A percentile compares a stretch with the other conserved stretches of the same genome.
Conservation (phyloP, 2,888 invertebrate genomes). For the Metalampra italica region DNA sequence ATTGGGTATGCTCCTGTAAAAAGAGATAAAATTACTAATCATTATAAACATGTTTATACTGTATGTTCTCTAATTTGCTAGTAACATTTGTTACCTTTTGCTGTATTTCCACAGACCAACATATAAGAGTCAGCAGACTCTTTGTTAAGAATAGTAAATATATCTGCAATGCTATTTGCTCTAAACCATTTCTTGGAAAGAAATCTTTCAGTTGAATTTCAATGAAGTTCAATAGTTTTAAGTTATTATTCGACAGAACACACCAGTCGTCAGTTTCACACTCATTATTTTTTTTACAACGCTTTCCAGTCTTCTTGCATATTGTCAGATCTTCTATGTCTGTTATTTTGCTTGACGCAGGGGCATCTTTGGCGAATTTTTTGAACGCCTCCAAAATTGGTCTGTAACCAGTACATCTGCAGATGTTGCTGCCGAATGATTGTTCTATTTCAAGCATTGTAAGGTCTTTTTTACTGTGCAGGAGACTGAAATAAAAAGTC, state of each 20-base stretch:
- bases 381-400: slow-evolving; percentile 89
- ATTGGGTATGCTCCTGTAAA: slow-evolving; percentile 51
- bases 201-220: slow-evolving; percentile 40
- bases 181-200: slow-evolving; percentile 72
- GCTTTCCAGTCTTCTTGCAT: slow-evolving; percentile 25
- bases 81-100: slow-evolving; percentile 80
- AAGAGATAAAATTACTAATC: slow-evolving; percentile 20
- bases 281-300: slow-evolving; percentile 14
- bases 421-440: slow-evolving; percentile 87
- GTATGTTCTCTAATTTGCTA: no score
- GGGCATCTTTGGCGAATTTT: slow-evolving; percentile 81
- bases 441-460: slow-evolving; percentile 84
- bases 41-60: no score
- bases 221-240: slow-evolving; percentile 16
- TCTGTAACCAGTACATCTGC: slow-evolving; percentile 88
- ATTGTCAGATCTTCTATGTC: slow-evolving; percentile 65
- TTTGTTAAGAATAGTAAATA: slow-evolving; percentile 60
- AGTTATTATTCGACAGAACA: slow-evolving; percentile 21
- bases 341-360: slow-evolving; percentile 21
- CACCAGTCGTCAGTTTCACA: slow-evolving; percentile 42
- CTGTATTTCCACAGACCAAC: slow-evolving; percentile 84
- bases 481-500: slow-evolving; percentile 21
- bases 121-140: slow-evolving; percentile 62
- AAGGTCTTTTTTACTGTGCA: slow-evolving; percentile 38
- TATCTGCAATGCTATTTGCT: slow-evolving; percentile 58